Evolutionary conservation across 2,113 vertebrate species (phyloP), one percentile per base, ranked within the genome.

Genomic region (Thamnophis sirtalis): DNA sequence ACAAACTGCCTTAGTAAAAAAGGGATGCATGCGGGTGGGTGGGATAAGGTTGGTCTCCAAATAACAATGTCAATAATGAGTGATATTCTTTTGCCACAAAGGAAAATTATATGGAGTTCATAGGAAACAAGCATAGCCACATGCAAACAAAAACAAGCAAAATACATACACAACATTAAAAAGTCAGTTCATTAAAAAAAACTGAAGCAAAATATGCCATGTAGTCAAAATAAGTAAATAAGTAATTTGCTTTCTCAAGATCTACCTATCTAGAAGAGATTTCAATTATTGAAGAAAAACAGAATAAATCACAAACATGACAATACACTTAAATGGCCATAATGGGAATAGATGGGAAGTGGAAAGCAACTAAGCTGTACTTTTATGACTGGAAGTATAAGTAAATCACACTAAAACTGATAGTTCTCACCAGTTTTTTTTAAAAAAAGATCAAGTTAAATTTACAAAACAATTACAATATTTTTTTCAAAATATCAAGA

Each of bases 401-500:
- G 60, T 91, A 87, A 50, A 84, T 43, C 58, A 95, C 93, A 94
- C 56, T 94, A 95, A 93, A 63, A 93, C 43, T 7, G 89, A 58
- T 89, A 60, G 94, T 11, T 50, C 73, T 91, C 89, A 80, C 86
- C 90, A 88, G 15, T 92, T 89, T 94, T 89, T 94, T n/a, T n/a
- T 2, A 90, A 94, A 1, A 90, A 91, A 38, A 93, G 92, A 22
- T 22, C 86, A 53, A 88, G 91, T 5, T 63, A 86, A 90, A 91
- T 50, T 92, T 89, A 91, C n/a, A 93, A 11, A 48, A 49, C 53
- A 89, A 94, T 55, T 43, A 84, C 90, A 91, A 92, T 80, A 91
- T 91, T 95, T 93, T 95, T 92, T 93, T 94, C 89, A 88, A 80
- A 92, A 95, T 26, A 86, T 73, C 86, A 95, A 86, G 94, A 90